Base-by-base conservation (phyloP, 2,797 vertebrate genomes). In the Cossypha polioptera region DNA sequence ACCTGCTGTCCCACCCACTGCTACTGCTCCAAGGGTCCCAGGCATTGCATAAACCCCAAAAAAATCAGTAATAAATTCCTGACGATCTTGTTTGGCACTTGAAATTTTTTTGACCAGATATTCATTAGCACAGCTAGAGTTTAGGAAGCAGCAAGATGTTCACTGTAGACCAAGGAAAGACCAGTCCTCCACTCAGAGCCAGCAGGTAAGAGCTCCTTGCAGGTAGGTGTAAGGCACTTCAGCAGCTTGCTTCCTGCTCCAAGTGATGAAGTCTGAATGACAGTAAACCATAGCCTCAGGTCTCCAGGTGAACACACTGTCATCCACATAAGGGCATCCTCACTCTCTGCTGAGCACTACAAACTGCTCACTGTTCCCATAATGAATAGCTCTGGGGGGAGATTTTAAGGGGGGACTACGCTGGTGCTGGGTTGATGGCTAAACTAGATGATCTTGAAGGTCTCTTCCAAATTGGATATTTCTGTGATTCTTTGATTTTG, bases 101-200 rank as follows among this genome's bases (percentile, higher is more conserved):
- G 16, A 54, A 17, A 7, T 21, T 9, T 67, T 88, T 65, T 51
- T 8, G 4, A 43, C 22, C 31, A 19, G n/a, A 16, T 36, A 48
- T 8, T 22, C 0, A 1, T 38, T 84, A 50, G 47, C 50, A 38
- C 16, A 61, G 29, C 10, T 80, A 45, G 21, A 7, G 15, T 66
- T 88, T 22, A 38, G 42, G 83, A 77, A 86, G 45, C 3, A 2
- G 21, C 21, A 66, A 72, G 47, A 28, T 14, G 31, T 8, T 81
- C 18, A n/a, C 5, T 2, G 5, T 0, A 0, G 13, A 45, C 24
- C 18, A 7, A 75, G 43, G 38, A 4, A 47, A 57, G 71, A 68
- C 4, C 47, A 1, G 0, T 45, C 54, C 58, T 75, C 13, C 42
- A 35, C 18, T 18, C 42, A 31, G 42, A 50, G 45, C 29, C 47